Base-by-base conservation (phyloP, 2,888 invertebrate species). In the Hydroisotoma schaefferi region DNA sequence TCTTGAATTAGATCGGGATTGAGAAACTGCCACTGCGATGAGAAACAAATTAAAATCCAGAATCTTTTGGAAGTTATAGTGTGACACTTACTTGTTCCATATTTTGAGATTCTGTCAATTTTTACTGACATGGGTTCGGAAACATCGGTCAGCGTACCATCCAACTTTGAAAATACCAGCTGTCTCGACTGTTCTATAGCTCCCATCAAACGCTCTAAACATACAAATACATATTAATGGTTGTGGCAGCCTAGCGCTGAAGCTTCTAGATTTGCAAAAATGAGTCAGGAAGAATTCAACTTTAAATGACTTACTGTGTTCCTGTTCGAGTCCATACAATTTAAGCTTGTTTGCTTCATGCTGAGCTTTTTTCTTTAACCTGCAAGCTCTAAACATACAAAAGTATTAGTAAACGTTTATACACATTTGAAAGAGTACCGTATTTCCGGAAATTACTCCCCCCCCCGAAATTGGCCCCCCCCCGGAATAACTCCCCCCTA, bases 271-370 rank as follows among this genome's bases (percentile, higher is more conserved):
- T n/a, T n/a, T n/a, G n/a, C n/a, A n/a, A 51, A 51, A 12, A 27
- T 15, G 26, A 5, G 12, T 27, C 15, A 51, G 26, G 8, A 15
- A 18, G 20, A 23, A 22, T 47, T 8, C 6, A 8, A 23, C 12
- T 5, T 47, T 6, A 18, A 23, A 28, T 10, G 65, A 84, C 88
- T 85, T 81, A 93, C 94, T 89, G 78, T 97, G 97, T 79, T 98
- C 97, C 74, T 85, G 84, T 78, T 95, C 93, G 72, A 98, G 81
- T 37, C 97, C 97, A 76, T 85, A 90, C 2, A 97, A 80, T 80
- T 97, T 97, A 57, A 98, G 85, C 80, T 98, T 98, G 76, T 97
- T 97, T 2, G 98, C 97, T 79, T 98, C 98, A 77, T 98, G 97
- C 76, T 97, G 97, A 3, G 98, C 98, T 80, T 97, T 98, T 79